A percentile compares a stretch with the other conserved stretches of the same genome.
These are phyloP conservation scores for Drosophila punjabiensis DNA, from an alignment of 1,140 invertebrate species.

Conservation along the genomic window DNA sequence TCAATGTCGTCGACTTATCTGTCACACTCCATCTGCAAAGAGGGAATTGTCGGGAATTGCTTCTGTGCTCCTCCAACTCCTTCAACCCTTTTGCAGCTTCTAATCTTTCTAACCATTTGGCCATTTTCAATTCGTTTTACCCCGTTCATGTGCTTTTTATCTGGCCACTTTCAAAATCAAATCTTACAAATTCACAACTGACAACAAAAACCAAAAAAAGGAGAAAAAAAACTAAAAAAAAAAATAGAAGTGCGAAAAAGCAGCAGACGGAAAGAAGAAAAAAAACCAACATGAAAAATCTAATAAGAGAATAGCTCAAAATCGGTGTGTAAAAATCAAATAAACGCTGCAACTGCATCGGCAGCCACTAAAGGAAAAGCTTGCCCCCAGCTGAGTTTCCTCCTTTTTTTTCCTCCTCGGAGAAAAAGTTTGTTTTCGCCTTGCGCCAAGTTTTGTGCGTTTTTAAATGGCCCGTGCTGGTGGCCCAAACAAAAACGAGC, in stretches of 20 bases:
- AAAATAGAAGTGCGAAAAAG: slow-evolving; percentile 35
- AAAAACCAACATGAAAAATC: slow-evolving; percentile 62
- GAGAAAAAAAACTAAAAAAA: slow-evolving; percentile 9
- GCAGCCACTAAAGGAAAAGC: slow-evolving; percentile 45
- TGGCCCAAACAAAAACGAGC: slow-evolving; percentile 54
- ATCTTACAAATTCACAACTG: slow-evolving; percentile 80
- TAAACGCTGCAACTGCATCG: slow-evolving; percentile 71
- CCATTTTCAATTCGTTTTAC: slow-evolving; percentile 54
- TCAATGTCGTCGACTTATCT: slow-evolving; percentile 43
- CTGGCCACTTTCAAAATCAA: slow-evolving; percentile 75
- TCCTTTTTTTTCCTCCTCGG: background rate
- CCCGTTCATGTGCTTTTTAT: slow-evolving; percentile 46
- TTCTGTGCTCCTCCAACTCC: slow-evolving; percentile 12
- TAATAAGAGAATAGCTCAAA: slow-evolving; percentile 81
- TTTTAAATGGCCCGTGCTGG: slow-evolving; percentile 72
- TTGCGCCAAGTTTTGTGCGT: slow-evolving; percentile 69
- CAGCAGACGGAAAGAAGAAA: slow-evolving; percentile 16
- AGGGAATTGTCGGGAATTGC: slow-evolving; percentile 31
- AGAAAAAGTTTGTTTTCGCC: slow-evolving; percentile 55
- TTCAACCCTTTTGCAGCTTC: slow-evolving; percentile 25
- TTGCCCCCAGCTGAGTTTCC: slow-evolving; percentile 40
- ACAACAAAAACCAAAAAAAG: slow-evolving; percentile 26
- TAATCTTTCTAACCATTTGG: slow-evolving; percentile 53
- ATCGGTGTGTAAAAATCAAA: slow-evolving; percentile 82
- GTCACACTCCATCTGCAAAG: slow-evolving; percentile 45